Conservation (phyloP, 2,888 invertebrate genomes). For the Nemapogon koenigi region DNA sequence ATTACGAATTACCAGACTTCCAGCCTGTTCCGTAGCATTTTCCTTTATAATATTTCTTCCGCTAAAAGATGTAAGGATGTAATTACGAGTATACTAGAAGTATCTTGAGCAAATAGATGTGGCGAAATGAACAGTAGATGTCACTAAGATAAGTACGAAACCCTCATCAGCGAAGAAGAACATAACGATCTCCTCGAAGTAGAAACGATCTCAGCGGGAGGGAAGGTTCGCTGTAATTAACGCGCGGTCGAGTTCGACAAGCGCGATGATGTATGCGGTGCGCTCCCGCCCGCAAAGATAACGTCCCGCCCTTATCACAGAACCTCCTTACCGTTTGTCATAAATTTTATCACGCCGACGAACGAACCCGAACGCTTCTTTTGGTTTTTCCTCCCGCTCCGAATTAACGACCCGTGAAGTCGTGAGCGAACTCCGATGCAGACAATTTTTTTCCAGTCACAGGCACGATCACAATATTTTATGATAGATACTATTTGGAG, state of each 20-base stretch:
- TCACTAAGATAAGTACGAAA: no score
- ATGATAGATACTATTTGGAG: no score
- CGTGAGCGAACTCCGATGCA: constrained; percentile 33
- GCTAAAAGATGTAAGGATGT: no score
- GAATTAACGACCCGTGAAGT: constrained; percentile 58
- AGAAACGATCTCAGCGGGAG: constrained; percentile 19
- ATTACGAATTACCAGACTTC: no score
- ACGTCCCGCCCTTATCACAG: constrained; percentile 52
- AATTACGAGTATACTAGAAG: no score
- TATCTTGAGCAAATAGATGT: no score
- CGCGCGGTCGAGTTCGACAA: constrained; percentile 22
- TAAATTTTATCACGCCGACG: constrained; percentile 60
- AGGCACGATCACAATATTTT: constrained; percentile 41
- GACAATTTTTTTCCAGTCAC: constrained; percentile 43
- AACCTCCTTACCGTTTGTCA: constrained; percentile 57
- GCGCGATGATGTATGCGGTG: constrained; percentile 23
- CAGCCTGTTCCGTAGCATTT: constrained; percentile 27
- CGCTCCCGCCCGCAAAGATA: constrained; percentile 32
- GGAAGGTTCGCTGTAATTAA: constrained; percentile 25
- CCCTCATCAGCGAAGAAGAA: constrained; percentile 4
- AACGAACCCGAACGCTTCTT: constrained; percentile 40
- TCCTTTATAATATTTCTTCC: no score
- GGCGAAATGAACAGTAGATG: no score
- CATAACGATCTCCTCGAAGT: constrained; percentile 16
- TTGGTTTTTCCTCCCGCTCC: constrained; percentile 39